Evolutionary conservation across 2,888 invertebrate species (phyloP).

Genomic region (Cyclophora albipunctata): DNA sequence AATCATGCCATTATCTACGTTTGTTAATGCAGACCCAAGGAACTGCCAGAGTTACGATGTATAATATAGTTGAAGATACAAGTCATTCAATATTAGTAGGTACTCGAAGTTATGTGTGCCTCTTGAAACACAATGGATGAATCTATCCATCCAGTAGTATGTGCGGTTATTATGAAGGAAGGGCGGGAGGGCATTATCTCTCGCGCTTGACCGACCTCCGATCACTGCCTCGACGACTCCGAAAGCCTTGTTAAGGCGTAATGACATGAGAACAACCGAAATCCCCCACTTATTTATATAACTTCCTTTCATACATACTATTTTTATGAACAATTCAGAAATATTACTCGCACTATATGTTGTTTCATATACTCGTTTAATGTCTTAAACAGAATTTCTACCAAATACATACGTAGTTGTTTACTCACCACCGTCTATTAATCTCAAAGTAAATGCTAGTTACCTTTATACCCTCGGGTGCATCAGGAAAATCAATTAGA

Average conservation of each 20-base stretch:
- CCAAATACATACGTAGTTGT: no score
- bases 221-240: constrained; percentile 58
- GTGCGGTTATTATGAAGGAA: constrained; percentile 29
- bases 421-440: no score
- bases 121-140: not conserved
- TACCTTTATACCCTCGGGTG: no score
- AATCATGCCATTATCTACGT: no score
- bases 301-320: constrained; percentile 35
- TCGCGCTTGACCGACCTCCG: constrained; percentile 68
- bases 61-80: no score
- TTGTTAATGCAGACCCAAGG: no score
- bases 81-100: no score
- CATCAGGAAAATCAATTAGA: no score
- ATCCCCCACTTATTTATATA: constrained; percentile 52
- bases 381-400: no score
- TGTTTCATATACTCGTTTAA: no score
- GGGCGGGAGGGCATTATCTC: constrained; percentile 54
- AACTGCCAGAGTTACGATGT: no score
- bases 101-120: not conserved
- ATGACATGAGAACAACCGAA: constrained; percentile 57
- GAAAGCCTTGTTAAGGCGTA: constrained; percentile 66
- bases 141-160: not conserved
- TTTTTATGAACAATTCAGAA: constrained; percentile 19
- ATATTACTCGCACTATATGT: not conserved
- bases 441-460: no score